Evolutionary conservation across 2,797 vertebrate genomes (phyloP).

Genomic region (Chiroxiphia lanceolata): DNA sequence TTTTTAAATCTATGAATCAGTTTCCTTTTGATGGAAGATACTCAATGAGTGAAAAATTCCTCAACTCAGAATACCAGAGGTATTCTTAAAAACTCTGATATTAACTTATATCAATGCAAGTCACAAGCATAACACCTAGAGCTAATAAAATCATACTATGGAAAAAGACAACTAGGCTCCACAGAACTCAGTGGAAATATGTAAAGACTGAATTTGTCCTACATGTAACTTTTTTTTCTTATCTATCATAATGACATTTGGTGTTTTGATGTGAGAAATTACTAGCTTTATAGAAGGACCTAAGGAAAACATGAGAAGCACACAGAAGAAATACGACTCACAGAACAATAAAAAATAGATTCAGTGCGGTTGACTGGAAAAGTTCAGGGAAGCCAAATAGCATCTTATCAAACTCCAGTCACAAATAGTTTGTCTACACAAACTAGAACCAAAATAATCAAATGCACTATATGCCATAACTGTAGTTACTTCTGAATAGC

Average conservation of each 20-base stretch:
- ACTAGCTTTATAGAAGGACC: not conserved
- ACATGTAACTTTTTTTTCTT: not conserved
- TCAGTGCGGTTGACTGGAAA: not conserved
- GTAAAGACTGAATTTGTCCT: not conserved
- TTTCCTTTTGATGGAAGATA: not conserved
- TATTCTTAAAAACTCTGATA: not conserved
- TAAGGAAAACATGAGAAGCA: not conserved
- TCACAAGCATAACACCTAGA: not conserved
- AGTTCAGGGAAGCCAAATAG: not conserved
- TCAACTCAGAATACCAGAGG: not conserved
- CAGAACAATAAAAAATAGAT: not conserved
- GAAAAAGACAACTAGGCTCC: not conserved
- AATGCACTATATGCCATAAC: not conserved
- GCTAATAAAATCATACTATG: not conserved
- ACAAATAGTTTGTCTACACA: not conserved
- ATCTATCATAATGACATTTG: not conserved
- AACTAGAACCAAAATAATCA: not conserved
- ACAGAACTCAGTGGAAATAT: not conserved
- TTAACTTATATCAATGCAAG: not conserved
- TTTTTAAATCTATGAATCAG: not conserved
- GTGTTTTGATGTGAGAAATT: not conserved
- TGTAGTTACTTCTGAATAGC: not conserved
- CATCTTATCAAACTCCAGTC: not conserved
- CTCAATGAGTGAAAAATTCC: not conserved
- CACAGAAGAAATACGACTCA: not conserved